Percentiles rank a stretch among this genome's conserved stretches.
These are phyloP conservation scores for Epicauta chinensis DNA, from an alignment of 1,140 invertebrate species.

Conservation along the genomic window DNA sequence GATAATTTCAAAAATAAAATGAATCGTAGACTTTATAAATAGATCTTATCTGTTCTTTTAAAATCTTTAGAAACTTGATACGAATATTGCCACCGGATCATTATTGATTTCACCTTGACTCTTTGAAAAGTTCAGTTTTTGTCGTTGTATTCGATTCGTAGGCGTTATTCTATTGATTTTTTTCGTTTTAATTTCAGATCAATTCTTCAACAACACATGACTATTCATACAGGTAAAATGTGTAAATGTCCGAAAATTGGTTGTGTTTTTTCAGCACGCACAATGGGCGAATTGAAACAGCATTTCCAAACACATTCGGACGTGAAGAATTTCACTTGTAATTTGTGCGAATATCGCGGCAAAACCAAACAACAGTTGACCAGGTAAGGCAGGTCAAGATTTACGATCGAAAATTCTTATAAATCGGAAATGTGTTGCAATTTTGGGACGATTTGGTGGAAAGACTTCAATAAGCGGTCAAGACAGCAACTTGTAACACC, in stretches of 20 bases:
- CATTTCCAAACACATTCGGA: slow-evolving; percentile 48
- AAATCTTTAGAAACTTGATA: too few species aligned
- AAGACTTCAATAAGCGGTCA: not conserved
- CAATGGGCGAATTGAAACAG: slow-evolving; percentile 47
- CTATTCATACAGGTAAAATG: slow-evolving; percentile 51
- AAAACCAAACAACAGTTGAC: slow-evolving; percentile 56
- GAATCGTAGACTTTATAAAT: too few species aligned
- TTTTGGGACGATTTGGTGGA: not conserved
- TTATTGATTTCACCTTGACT: too few species aligned
- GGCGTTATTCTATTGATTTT: too few species aligned
- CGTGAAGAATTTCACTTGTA: slow-evolving; percentile 52
- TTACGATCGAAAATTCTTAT: too few species aligned
- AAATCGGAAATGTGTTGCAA: too few species aligned
- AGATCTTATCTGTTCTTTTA: too few species aligned
- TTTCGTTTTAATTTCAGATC: slow-evolving; percentile 43
- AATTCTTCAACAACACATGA: slow-evolving; percentile 55
- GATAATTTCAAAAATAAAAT: too few species aligned
- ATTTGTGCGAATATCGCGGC: slow-evolving; percentile 57
- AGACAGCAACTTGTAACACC: too few species aligned
- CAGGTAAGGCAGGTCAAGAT: too few species aligned
- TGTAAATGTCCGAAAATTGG: slow-evolving; percentile 53
- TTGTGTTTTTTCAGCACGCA: slow-evolving; percentile 51
- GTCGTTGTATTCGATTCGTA: slow-evolving; percentile 2
- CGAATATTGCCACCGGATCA: too few species aligned
- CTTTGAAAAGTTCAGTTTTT: slow-evolving; percentile 5